phyloP scores from a whole-genome alignment of 2,888 invertebrate genomes.

The Diplolepis rosae region DNA sequence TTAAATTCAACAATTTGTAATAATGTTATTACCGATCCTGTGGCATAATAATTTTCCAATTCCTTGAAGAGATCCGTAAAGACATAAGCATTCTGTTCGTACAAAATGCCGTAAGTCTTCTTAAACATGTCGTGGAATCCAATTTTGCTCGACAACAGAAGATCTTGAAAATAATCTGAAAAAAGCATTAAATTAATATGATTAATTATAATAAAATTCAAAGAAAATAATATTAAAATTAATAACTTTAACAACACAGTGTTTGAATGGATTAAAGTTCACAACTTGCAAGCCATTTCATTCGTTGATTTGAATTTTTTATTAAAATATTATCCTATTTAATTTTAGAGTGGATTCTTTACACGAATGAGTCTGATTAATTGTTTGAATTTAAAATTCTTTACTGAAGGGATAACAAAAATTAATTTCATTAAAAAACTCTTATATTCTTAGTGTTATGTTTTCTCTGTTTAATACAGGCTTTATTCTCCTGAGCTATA shows the following conservation, averaged over 20 bases:
- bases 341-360: too few species aligned
- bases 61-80: slow-evolving; percentile 94
- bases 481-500: neutral
- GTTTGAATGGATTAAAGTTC: too few species aligned
- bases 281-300: too few species aligned
- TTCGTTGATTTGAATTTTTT: too few species aligned
- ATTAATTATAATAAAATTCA: neutral
- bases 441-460: neutral
- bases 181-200: slow-evolving; percentile 52
- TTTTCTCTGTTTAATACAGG: neutral
- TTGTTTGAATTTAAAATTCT: too few species aligned
- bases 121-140: slow-evolving; percentile 97
- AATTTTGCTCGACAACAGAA: slow-evolving; percentile 86
- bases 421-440: neutral
- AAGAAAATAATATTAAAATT: neutral
- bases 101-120: slow-evolving; percentile 94
- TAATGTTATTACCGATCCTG: slow-evolving; percentile 76
- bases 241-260: too few species aligned
- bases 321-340: too few species aligned
- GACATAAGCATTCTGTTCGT: slow-evolving; percentile 94
- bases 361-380: too few species aligned
- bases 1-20: neutral
- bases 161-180: slow-evolving; percentile 92
- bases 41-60: slow-evolving; percentile 90
- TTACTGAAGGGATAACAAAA: too few species aligned